Percentiles rank a stretch among this genome's conserved stretches.
phyloP scores from a whole-genome alignment of 2,888 invertebrate species.

The Esperia sulphurella region DNA sequence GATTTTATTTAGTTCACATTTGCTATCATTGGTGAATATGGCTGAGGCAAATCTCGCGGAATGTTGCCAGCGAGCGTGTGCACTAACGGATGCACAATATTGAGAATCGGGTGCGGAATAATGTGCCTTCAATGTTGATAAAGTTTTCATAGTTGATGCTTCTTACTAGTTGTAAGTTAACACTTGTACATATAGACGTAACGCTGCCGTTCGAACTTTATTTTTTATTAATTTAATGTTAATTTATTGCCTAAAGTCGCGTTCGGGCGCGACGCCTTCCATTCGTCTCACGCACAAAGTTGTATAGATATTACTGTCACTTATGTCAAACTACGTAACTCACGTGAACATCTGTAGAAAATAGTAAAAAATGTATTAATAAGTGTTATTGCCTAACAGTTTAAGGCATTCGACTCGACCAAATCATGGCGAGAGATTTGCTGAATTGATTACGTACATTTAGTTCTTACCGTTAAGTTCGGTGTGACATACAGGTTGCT shows the following conservation, averaged over 20 bases:
- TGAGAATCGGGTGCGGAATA: conserved; percentile 74
- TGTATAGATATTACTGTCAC: neutral
- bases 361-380: too few species aligned
- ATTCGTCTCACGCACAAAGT: conserved; percentile 4
- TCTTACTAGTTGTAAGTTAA: conserved; percentile 71
- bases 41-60: conserved; percentile 31
- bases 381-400: too few species aligned
- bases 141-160: conserved; percentile 76
- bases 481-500: too few species aligned
- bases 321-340: too few species aligned
- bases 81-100: conserved; percentile 41
- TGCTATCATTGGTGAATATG: neutral
- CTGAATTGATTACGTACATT: too few species aligned
- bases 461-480: too few species aligned
- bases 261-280: conserved; percentile 21
- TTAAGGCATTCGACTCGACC: too few species aligned
- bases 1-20: too few species aligned
- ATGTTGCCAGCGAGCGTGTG: conserved; percentile 37
- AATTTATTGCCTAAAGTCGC: conserved; percentile 65
- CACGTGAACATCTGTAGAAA: too few species aligned
- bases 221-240: conserved; percentile 73
- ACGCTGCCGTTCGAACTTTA: conserved; percentile 30
- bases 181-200: conserved; percentile 61
- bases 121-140: conserved; percentile 79
- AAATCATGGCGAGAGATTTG: too few species aligned